phyloP scores from a whole-genome alignment of 2,797 vertebrate species.

The Lepidocolaptes lacrymiger region DNA sequence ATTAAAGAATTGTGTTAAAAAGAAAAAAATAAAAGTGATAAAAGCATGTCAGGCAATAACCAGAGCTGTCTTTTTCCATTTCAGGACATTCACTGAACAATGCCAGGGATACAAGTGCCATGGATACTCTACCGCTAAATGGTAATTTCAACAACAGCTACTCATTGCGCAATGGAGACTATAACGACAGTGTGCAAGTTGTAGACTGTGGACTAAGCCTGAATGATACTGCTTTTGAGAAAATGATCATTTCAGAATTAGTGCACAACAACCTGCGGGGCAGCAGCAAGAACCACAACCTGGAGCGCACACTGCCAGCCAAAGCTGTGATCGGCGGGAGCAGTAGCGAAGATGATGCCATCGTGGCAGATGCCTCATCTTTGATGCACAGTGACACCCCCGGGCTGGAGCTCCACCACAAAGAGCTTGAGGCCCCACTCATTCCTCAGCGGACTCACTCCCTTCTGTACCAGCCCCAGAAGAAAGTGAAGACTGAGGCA shows the following conservation, averaged over 20 bases:
- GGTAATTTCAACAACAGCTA: slow-evolving; percentile 99
- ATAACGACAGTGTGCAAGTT: slow-evolving; percentile 91
- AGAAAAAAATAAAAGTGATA: neutral
- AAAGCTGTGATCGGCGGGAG: slow-evolving; percentile 87
- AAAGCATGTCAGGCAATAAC: slow-evolving; percentile 49
- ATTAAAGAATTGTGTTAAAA: slow-evolving; percentile 84
- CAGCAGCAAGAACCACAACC: slow-evolving; percentile 90
- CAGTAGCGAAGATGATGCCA: slow-evolving; percentile 89
- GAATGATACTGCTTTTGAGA: slow-evolving; percentile 97
- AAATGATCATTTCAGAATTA: slow-evolving; percentile 99
- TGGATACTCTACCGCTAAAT: slow-evolving; percentile 99
- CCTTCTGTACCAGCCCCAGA: slow-evolving; percentile 97
- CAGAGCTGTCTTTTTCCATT: slow-evolving; percentile 77
- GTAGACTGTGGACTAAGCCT: slow-evolving; percentile 98
- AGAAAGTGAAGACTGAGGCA: slow-evolving; percentile 91
- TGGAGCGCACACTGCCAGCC: slow-evolving; percentile 87
- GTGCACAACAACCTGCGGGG: slow-evolving; percentile 99
- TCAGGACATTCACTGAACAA: slow-evolving; percentile 99
- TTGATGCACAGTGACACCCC: slow-evolving; percentile 90
- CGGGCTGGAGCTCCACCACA: slow-evolving; percentile 90
- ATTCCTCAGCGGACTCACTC: slow-evolving; percentile 99
- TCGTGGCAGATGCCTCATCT: slow-evolving; percentile 91
- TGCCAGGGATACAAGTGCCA: slow-evolving; percentile 99
- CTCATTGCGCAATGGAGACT: slow-evolving; percentile 95
- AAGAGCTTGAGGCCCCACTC: slow-evolving; percentile 93